Base-by-base conservation (phyloP, 2,888 invertebrate species). In the Tineola bisselliella region DNA sequence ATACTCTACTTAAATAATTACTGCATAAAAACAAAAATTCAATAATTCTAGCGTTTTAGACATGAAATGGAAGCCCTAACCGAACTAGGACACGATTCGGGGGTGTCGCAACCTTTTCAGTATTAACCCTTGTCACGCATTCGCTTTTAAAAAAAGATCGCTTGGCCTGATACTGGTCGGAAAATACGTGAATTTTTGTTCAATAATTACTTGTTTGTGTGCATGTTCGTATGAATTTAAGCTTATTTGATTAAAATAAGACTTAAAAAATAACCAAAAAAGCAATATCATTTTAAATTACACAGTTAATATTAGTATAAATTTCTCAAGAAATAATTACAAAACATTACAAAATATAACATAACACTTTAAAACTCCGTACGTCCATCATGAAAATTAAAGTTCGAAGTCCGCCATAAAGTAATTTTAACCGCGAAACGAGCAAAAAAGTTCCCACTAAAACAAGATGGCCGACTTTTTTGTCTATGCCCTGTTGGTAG, bases 381-480 rank as follows among this genome's bases (percentile, higher is more conserved):
- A 17, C 48, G 15, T 48, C 48, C 25, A 25, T 25, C 25, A 25
- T 2, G 52, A 52, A 56, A 56, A 12, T 56, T n/a, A 5, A 56
- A 13, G 10, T n/a, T 25, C n/a, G 25, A 56, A 18, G 13, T 48
- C 56, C 19, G 30, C 30, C 56, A 56, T 56, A 56, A 52, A 25
- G 25, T 10, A 54, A 38, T 13, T 59, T 48, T 59, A 62, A 62
- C 18, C 58, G 58, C 58, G 58, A 58, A 58, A 33, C 5, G 33
- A 31, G 52, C 61, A 61, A 61, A 61, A 60, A 61, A 15, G 31
- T 58, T 17, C n/a, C 8, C 58, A 12, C 31, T 56, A 58, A 62
- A 67, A 64, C 75, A 79, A 79, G 72, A 79, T 78, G 79, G 79
- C 77, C 64, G 73, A 63, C 67, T 79, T 80, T 75, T 81, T 79